Conservation (phyloP, 2,888 invertebrate species). For the Anthrax anthrax region DNA sequence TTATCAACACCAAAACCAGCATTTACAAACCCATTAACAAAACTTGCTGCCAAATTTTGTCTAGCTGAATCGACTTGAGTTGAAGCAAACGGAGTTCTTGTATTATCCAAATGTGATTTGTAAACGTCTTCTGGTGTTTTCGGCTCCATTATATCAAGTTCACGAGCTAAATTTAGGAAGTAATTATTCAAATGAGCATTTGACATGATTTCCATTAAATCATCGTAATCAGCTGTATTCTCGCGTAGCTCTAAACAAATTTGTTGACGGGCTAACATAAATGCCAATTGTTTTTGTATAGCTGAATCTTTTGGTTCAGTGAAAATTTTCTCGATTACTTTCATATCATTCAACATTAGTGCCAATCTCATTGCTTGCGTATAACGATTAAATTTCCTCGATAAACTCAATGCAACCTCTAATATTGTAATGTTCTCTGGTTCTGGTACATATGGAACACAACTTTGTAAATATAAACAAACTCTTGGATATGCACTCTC, state of each 20-base stretch:
- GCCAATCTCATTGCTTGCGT: slow-evolving; percentile 83
- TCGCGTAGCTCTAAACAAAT: slow-evolving; percentile 67
- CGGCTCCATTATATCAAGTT: slow-evolving; percentile 98
- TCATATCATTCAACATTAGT: slow-evolving; percentile 72
- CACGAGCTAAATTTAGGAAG: slow-evolving; percentile 83
- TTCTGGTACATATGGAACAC: slow-evolving; percentile 91
- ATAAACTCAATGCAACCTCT: slow-evolving; percentile 69
- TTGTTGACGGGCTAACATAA: slow-evolving; percentile 91
- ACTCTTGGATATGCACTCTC: slow-evolving; percentile 81
- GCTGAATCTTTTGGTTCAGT: slow-evolving; percentile 64
- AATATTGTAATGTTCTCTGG: slow-evolving; percentile 78
- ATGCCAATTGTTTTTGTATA: slow-evolving; percentile 85
- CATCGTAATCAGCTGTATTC: slow-evolving; percentile 49
- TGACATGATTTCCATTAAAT: slow-evolving; percentile 78
- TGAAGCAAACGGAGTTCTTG: slow-evolving; percentile 56
- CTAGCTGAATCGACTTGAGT: slow-evolving; percentile 85
- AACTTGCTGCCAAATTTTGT: slow-evolving; percentile 92
- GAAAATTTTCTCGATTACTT: slow-evolving; percentile 72
- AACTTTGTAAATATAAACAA: slow-evolving; percentile 73
- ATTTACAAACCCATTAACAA: slow-evolving; percentile 98
- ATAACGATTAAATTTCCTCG: slow-evolving; percentile 73
- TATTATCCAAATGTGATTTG: slow-evolving; percentile 91
- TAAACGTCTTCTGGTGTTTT: slow-evolving; percentile 99
- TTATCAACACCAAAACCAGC: slow-evolving; percentile 96
- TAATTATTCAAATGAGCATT: slow-evolving; percentile 88